Evolutionary conservation across 2,888 invertebrate genomes (phyloP), one percentile per base, ranked within the genome.

Genomic region (Pseudoips prasinana): DNA sequence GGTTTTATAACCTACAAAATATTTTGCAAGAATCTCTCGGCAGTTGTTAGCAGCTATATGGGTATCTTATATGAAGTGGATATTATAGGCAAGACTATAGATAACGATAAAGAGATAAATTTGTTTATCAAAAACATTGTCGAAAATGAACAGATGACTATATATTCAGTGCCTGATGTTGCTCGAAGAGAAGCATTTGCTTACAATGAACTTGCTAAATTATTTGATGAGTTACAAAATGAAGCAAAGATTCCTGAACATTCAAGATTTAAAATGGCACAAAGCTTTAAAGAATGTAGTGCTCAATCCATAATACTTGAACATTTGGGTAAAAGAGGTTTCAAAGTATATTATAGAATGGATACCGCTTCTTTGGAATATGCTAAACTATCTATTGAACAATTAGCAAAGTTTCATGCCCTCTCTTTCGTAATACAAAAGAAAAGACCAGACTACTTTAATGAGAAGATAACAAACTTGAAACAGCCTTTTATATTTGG

Each of bases 111-210:
- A 29, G 53, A 67, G 53, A 55, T 57, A 2, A 64, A 71, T 24
- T 50, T 80, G 11, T 82, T 82, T 39, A 45, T 69, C 1, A 82
- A 82, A 41, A 47, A 60, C n/a, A 66, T 66, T n/a, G 47, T 70
- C 14, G 39, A 52, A 14, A 47, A 47, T 3, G 53, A 62, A 8
- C 33, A 61, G 1, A 43, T 68, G 27, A 52, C 57, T 39, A 50
- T 73, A n/a, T 53, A 70, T 25, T 58, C 69, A 0, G 32, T 75
- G 2, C 19, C 45, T 6, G 65, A 64, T 18, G 46, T 70, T 0
- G 79, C 72, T 23, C 22, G 31, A 1, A 67, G 53, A 19, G 82
- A 82, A 58, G 47, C 60, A 0, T 71, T 59, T 25, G 40, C 63
- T 20, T 80, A 81, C 38, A 63, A 40, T n/a, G 63, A 77, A 28